Percentiles rank a stretch among this genome's conserved stretches.
Evolutionary conservation across 2,113 vertebrate genomes (phyloP).

Genomic region (Drymodes brunneopygia): DNA sequence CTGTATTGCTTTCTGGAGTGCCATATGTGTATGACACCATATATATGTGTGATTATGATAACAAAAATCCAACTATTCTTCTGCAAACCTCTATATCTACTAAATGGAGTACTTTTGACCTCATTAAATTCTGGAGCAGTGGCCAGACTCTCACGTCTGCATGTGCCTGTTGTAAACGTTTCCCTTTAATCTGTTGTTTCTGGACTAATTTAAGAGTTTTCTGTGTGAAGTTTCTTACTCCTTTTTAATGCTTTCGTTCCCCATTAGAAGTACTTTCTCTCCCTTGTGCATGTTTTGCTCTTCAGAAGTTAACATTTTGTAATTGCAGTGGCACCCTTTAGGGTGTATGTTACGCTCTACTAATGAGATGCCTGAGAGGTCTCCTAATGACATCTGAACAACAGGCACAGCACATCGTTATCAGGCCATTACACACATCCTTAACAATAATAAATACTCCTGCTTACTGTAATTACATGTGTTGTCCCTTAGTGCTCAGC

Average conservation of each 20-base stretch:
- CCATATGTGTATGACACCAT: neutral
- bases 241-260: neutral
- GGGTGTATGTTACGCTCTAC: neutral
- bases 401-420: neutral
- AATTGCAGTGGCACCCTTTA: conserved; percentile 25
- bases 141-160: accelerated
- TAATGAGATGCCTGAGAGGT: conserved; percentile 30
- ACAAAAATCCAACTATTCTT: neutral
- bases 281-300: neutral
- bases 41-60: neutral
- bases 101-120: neutral
- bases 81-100: neutral
- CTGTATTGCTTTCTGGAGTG: neutral
- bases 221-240: neutral
- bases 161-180: neutral
- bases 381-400: conserved; percentile 15
- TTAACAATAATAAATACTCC: conserved; percentile 1
- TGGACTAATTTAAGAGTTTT: neutral
- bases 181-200: neutral
- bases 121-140: neutral
- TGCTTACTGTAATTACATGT: neutral
- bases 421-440: neutral
- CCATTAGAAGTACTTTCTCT: neutral
- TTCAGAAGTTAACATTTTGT: conserved; percentile 22
- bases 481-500: neutral